phyloP scores from a whole-genome alignment of 2,113 vertebrate genomes.

The Sitta europaea region DNA sequence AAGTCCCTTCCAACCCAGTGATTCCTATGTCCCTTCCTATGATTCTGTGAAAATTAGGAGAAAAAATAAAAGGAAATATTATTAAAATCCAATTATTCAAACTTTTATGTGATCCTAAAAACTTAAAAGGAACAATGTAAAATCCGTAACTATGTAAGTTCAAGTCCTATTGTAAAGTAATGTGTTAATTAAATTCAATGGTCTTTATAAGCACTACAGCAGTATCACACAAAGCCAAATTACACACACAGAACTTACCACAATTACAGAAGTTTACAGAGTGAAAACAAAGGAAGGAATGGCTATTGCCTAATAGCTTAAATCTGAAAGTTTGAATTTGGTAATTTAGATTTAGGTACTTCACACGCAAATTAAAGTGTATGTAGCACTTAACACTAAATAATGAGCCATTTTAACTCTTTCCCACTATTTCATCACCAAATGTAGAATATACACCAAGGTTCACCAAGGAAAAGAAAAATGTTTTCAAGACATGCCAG shows the following conservation, averaged over 20 bases:
- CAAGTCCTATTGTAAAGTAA: neutral
- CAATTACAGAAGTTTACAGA: neutral
- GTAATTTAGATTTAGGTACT: neutral
- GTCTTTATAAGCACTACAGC: neutral
- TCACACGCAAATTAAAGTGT: neutral
- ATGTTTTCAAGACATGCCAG: neutral
- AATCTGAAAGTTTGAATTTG: neutral
- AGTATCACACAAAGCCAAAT: neutral
- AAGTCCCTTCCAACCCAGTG: neutral
- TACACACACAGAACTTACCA: neutral
- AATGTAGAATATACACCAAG: neutral
- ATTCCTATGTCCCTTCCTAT: neutral
- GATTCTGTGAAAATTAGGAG: neutral
- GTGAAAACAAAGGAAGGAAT: neutral
- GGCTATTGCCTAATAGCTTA: neutral
- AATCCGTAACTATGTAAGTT: neutral
- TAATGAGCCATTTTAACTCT: neutral
- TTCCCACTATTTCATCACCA: neutral
- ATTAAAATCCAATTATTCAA: neutral
- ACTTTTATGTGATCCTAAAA: neutral
- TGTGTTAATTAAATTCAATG: neutral
- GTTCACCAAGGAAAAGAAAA: neutral
- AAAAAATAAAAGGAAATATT: neutral
- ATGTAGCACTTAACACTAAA: neutral
- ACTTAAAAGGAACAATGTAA: neutral